Conservation (phyloP, 2,113 vertebrate species). For the Dendrocopos noguchii region DNA sequence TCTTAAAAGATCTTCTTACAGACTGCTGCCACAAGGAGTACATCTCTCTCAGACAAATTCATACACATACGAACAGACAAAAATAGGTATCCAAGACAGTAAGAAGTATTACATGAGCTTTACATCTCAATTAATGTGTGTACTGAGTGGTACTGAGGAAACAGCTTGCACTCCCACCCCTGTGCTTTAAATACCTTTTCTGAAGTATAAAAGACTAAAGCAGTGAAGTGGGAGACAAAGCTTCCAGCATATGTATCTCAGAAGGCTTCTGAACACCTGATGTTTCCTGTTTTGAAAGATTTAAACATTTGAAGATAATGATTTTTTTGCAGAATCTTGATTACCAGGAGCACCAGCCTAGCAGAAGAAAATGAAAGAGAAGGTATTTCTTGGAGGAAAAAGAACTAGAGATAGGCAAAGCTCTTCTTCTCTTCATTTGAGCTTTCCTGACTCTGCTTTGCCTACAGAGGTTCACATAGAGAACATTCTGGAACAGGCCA, state of each 20-base stretch:
- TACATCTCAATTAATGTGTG: constrained; percentile 2
- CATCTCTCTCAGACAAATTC: neutral
- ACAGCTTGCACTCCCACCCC: constrained; percentile 48
- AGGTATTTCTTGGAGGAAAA: neutral
- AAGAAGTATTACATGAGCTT: neutral
- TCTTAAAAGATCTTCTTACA: neutral
- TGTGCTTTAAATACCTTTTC: constrained; percentile 48
- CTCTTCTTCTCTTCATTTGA: neutral
- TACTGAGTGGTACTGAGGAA: neutral
- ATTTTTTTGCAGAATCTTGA: constrained; percentile 1
- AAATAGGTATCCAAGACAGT: neutral
- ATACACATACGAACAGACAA: neutral
- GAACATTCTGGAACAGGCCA: neutral
- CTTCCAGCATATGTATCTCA: constrained; percentile 26
- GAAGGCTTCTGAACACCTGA: constrained; percentile 25
- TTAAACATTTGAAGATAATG: neutral
- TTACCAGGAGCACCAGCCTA: neutral
- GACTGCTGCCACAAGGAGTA: neutral
- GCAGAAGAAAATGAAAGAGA: neutral
- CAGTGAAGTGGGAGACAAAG: constrained; percentile 28
- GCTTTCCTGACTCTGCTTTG: neutral
- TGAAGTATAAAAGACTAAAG: neutral
- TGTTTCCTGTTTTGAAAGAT: constrained; percentile 8
- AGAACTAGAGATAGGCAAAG: neutral
- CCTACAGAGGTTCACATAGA: neutral